Percentiles rank a stretch among this genome's conserved stretches.
These are phyloP conservation scores for Drosophila cognata DNA, from an alignment of 2,888 invertebrate genomes.

Conservation along the genomic window DNA sequence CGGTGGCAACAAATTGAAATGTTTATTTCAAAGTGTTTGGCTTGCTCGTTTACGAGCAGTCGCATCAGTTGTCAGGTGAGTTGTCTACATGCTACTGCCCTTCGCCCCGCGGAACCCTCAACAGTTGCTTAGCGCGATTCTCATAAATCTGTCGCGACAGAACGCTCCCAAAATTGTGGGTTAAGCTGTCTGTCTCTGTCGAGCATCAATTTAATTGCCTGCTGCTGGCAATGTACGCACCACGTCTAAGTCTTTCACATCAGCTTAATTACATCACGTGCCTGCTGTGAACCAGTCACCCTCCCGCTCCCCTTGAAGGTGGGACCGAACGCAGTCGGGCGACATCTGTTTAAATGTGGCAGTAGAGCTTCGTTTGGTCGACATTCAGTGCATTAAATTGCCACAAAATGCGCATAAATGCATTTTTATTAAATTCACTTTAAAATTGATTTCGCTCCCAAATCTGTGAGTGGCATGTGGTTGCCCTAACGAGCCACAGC, in stretches of 20 bases:
- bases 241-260: constrained; percentile 70
- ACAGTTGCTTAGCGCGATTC: constrained; percentile 33
- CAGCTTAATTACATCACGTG: constrained; percentile 66
- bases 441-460: constrained; percentile 67
- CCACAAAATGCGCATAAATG: constrained; percentile 69
- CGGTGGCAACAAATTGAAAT: constrained; percentile 72
- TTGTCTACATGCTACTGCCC: constrained; percentile 4
- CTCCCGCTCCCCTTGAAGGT: neutral
- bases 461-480: constrained; percentile 59
- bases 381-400: constrained; percentile 67
- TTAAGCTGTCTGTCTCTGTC: constrained; percentile 51
- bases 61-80: constrained; percentile 67
- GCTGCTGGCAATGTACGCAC: constrained; percentile 70
- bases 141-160: constrained; percentile 71
- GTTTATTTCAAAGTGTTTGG: constrained; percentile 69
- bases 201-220: constrained; percentile 72
- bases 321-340: neutral
- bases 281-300: constrained; percentile 10
- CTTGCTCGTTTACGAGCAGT: constrained; percentile 35
- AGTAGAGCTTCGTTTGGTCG: constrained; percentile 21
- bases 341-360: constrained; percentile 37
- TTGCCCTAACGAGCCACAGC: constrained; percentile 51
- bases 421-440: constrained; percentile 72
- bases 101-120: constrained; percentile 10
- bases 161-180: constrained; percentile 40